Evolutionary conservation across 2,113 vertebrate species (phyloP), one percentile per base, ranked within the genome.

Genomic region (Actenoides lindsayi): DNA sequence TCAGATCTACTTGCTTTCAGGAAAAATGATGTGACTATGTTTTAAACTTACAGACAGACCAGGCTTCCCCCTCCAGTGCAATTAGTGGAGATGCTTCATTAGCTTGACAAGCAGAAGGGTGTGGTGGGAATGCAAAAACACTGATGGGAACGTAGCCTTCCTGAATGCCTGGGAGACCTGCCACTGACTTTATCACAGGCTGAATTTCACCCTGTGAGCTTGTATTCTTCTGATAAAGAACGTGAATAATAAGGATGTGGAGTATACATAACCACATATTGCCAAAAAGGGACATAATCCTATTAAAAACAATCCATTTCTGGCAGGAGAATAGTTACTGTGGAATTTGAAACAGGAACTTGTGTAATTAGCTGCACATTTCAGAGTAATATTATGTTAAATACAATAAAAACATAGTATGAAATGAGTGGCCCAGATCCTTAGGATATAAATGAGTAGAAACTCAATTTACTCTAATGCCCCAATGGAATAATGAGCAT

Each of bases 281-380:
- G 57, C 73, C 62, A 78, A 68, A 87, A 94, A 73, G 39, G 39
- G 90, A 83, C 56, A 76, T 33, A 89, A 75, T 73, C 75, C 62
- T 76, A 84, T 82, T 89, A 84, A 89, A 90, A 79, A 7, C 33
- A 90, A 93, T 84, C 31, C n/a, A 37, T 19, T 92, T 78, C 56
- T 94, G 71, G 60, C 69, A 91, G 64, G 16, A 90, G 42, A 82
- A 93, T 4, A 83, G 76, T 83, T 75, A 83, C 35, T 31, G 14
- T 6, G 53, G 51, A 90, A 90, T 90, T 90, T 96, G 35, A 70
- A 96, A 67, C 20, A 78, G 92, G 77, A 93, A 96, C 33, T 57
- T 64, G 50, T 78, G 23, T 78, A 82, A 87, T 75, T 92, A 70
- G 84, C 44, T 79, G 69, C 73, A 90, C 6, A 73, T 90, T 96